Percentiles rank a stretch among this genome's conserved stretches.
These are phyloP conservation scores for Megaptera novaeangliae DNA, from an alignment of 2,113 vertebrate genomes.

Conservation along the genomic window DNA sequence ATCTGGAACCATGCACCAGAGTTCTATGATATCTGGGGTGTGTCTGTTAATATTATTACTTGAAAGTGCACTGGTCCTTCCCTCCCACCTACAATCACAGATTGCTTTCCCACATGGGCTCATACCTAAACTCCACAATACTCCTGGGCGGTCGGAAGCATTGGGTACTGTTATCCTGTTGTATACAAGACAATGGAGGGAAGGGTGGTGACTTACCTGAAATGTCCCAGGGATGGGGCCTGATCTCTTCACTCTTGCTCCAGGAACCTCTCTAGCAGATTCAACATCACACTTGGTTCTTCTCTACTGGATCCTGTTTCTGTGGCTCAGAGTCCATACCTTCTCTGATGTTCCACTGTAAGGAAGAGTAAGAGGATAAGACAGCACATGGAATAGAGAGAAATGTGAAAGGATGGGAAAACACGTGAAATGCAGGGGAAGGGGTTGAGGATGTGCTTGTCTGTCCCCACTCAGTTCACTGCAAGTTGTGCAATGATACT, in stretches of 20 bases:
- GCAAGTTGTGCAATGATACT: background rate
- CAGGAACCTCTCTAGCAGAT: background rate
- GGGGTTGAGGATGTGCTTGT: background rate
- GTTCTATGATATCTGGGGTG: background rate
- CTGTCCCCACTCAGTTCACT: background rate
- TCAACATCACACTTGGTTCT: background rate
- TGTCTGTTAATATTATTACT: background rate
- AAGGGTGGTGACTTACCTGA: background rate
- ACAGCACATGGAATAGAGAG: background rate
- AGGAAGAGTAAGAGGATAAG: background rate
- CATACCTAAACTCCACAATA: background rate
- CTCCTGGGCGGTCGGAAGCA: background rate
- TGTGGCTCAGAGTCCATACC: background rate
- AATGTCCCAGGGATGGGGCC: background rate
- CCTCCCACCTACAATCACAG: background rate
- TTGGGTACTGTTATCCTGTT: background rate
- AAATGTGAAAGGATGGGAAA: background rate
- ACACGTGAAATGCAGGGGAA: background rate
- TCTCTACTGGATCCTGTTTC: background rate
- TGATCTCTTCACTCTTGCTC: background rate
- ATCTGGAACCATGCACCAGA: background rate
- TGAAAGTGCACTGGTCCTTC: background rate
- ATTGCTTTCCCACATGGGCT: background rate
- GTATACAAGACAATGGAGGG: background rate
- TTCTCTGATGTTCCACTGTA: background rate